Evolutionary conservation across 37 sponge, comb jelly and placozoan genomes (phyloP).

Genomic region (Theonella swinhoei): DNA sequence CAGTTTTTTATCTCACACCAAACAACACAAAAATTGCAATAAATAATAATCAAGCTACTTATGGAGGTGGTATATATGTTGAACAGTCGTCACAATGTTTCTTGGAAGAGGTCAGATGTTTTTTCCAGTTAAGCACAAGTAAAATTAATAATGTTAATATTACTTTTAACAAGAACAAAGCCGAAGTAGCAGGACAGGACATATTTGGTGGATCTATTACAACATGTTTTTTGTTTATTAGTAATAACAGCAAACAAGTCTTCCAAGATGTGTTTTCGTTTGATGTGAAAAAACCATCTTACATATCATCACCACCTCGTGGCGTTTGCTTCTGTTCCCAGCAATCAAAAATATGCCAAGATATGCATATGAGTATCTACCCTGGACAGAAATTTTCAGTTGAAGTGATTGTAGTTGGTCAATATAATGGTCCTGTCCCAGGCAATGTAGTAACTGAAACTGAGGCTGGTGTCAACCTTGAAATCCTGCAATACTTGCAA

Average conservation of each 20-base stretch:
- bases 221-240: background rate
- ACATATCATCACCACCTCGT: background rate
- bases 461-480: background rate
- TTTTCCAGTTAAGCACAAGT: background rate
- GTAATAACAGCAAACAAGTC: background rate
- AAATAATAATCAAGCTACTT: background rate
- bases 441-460: background rate
- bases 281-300: background rate
- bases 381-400: background rate
- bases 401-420: background rate
- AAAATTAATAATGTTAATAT: background rate
- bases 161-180: background rate
- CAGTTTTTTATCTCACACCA: background rate
- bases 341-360: too few relatives aligned
- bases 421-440: background rate
- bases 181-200: background rate
- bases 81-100: background rate
- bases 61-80: background rate
- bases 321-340: background rate
- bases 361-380: background rate
- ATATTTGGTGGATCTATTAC: background rate
- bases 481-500: background rate
- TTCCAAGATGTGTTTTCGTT: background rate
- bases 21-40: background rate
- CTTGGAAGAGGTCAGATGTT: background rate